Base-by-base conservation (phyloP, 2,797 vertebrate genomes). In the Phyllotis vaccarum region DNA sequence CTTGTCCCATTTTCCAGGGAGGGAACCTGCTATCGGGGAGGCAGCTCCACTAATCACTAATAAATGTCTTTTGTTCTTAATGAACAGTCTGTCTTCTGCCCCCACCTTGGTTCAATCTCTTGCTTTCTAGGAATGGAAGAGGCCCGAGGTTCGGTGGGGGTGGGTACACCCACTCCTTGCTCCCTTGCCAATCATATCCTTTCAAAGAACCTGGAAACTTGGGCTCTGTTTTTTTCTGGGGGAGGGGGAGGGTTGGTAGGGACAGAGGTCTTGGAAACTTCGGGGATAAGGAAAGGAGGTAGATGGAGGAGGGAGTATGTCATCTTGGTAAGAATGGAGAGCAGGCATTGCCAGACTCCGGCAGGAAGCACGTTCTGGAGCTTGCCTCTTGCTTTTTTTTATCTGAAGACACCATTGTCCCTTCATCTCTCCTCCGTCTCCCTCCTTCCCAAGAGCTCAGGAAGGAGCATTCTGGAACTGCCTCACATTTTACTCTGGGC, bases 21-120 rank as follows among this genome's bases (percentile, higher is more conserved):
- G 90, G 60, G 70, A 34, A 43, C 6, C 21, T 58, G 86, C 43
- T 1, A 0, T 11, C 12, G 54, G 76, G 60, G 60, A 86, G 43
- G 54, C 80, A 34, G 24, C 46, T 76, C 79, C 70, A 49, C 90
- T 96, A 96, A 95, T 95, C 92, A 95, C 89, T 93, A 95, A 97
- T 94, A 93, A 95, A 86, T 1, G 3, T 74, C 89, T 90, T 97
- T 93, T 93, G 81, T 95, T 97, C 83, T 91, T 97, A 97, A 96
- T 85, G 89, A 97, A 91, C 93, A 82, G 37, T 76, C 91, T 97
- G 81, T 86, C 93, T 90, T 68, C 90, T 24, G 0, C 80, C 95
- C 91, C 89, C 91, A 0, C 49, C 85, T 90, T 56, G 54, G 62
- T 95, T 92, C 62, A 19, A 54, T 68, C 37, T 58, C 68, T 46